Conservation (phyloP, 2,113 vertebrate genomes). For the Sebastes schlegelii region DNA sequence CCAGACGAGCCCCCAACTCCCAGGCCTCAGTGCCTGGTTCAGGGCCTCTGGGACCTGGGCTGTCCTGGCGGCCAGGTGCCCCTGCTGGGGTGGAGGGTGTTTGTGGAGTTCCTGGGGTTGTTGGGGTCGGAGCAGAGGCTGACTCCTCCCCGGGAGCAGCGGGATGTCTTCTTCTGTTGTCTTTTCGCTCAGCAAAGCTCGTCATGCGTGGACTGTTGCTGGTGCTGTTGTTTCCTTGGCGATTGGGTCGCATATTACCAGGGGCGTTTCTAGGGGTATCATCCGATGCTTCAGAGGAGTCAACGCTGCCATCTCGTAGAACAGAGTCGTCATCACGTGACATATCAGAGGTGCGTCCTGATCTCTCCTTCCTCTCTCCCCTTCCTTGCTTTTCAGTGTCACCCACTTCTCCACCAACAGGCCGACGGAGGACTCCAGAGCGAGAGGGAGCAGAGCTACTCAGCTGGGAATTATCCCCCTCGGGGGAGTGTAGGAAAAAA, state of each 20-base stretch:
- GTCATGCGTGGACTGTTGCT: slow-evolving; percentile 88
- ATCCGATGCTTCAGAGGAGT: slow-evolving; percentile 84
- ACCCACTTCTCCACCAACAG: slow-evolving; percentile 58
- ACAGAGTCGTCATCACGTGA: slow-evolving; percentile 83
- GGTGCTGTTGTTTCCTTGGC: slow-evolving; percentile 46
- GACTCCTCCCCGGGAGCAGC: slow-evolving; percentile 74
- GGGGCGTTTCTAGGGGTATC: slow-evolving; percentile 71
- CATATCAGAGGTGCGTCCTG: slow-evolving; percentile 52
- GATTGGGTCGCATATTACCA: slow-evolving; percentile 75
- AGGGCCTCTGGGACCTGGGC: slow-evolving; percentile 79
- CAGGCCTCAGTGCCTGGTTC: slow-evolving; percentile 87
- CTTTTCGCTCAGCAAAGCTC: slow-evolving; percentile 86
- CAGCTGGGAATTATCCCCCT: slow-evolving; percentile 71
- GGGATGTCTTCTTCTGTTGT: slow-evolving; percentile 70
- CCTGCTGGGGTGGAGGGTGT: slow-evolving; percentile 70
- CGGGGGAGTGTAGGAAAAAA: slow-evolving; percentile 90
- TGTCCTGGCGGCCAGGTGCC: slow-evolving; percentile 52
- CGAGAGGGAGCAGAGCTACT: slow-evolving; percentile 84
- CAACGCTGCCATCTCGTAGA: slow-evolving; percentile 82
- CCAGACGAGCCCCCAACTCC: slow-evolving; percentile 89
- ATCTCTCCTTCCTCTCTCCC: slow-evolving; percentile 50
- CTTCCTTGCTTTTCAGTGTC: slow-evolving; percentile 44
- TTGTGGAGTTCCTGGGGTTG: slow-evolving; percentile 68
- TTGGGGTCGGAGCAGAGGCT: slow-evolving; percentile 53
- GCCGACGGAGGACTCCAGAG: slow-evolving; percentile 74